Evolutionary conservation across 1,140 invertebrate species (phyloP).

Genomic region (Magallana angulata): DNA sequence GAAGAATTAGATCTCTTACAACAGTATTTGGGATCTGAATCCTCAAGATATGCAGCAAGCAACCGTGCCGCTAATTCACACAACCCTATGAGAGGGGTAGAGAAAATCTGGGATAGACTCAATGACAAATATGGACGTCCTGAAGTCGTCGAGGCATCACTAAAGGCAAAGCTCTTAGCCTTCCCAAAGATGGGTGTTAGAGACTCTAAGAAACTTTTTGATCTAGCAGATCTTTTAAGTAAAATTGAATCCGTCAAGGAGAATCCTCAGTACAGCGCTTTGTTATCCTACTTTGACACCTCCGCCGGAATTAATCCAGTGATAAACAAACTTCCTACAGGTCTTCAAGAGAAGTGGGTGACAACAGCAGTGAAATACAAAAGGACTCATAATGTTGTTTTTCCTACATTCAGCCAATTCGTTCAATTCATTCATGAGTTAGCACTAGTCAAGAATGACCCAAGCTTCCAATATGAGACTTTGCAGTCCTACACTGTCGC

Average conservation of each 20-base stretch:
- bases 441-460: neutral
- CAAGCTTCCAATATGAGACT: neutral
- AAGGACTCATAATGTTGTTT: too few species aligned
- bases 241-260: constrained; percentile 55
- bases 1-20: too few species aligned
- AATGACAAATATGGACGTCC: constrained; percentile 27
- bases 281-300: constrained; percentile 47
- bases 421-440: too few species aligned
- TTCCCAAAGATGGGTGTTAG: neutral
- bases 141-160: neutral
- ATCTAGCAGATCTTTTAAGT: constrained; percentile 4
- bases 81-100: constrained; percentile 5
- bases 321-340: constrained; percentile 51
- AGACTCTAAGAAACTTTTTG: constrained; percentile 18
- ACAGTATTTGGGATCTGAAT: too few species aligned
- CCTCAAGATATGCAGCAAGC: too few species aligned
- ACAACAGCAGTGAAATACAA: too few species aligned
- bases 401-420: too few species aligned
- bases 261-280: constrained; percentile 38
- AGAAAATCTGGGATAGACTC: constrained; percentile 32
- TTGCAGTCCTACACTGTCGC: neutral
- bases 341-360: constrained; percentile 46
- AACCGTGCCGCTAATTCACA: constrained; percentile 11
- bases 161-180: neutral
- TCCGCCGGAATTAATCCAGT: constrained; percentile 45